phyloP scores from a whole-genome alignment of 2,888 invertebrate species.

The Rambutsinella grinnellia region DNA sequence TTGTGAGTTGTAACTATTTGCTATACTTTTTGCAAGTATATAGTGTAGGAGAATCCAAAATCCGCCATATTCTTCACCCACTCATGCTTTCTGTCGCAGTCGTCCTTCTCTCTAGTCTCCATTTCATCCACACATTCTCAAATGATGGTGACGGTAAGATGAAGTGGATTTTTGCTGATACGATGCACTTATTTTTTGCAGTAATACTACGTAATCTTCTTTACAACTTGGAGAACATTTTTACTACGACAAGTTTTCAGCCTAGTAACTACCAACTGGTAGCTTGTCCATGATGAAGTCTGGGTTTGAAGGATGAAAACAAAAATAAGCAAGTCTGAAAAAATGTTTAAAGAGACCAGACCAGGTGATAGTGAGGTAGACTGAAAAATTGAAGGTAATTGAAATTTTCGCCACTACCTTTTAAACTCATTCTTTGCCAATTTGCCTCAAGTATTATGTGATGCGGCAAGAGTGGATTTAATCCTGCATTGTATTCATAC shows the following conservation, averaged over 20 bases:
- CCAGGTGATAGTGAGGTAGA: background rate
- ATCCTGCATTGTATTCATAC: too few species aligned
- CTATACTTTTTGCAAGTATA: constrained; percentile 17
- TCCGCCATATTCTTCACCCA: constrained; percentile 52
- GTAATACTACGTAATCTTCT: background rate
- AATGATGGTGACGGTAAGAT: background rate
- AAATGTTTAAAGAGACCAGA: background rate
- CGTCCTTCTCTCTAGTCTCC: constrained; percentile 11
- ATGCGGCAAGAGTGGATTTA: too few species aligned
- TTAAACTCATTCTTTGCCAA: too few species aligned
- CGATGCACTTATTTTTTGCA: constrained; percentile 11
- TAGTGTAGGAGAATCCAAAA: constrained; percentile 25
- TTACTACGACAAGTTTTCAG: background rate
- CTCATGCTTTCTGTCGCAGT: constrained; percentile 39
- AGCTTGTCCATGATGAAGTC: background rate
- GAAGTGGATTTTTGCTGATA: background rate
- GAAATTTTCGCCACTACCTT: background rate
- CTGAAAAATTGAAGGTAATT: background rate
- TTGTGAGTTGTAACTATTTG: background rate
- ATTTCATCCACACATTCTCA: constrained; percentile 14
- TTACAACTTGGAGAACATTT: background rate
- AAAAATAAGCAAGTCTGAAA: too few species aligned
- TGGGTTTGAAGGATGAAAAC: background rate
- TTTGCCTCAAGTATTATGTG: too few species aligned
- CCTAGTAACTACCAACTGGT: background rate